A percentile compares a stretch with the other conserved stretches of the same genome.
Conservation (phyloP, 2,797 vertebrate species). For the Enteromius thamalakanensis region DNA sequence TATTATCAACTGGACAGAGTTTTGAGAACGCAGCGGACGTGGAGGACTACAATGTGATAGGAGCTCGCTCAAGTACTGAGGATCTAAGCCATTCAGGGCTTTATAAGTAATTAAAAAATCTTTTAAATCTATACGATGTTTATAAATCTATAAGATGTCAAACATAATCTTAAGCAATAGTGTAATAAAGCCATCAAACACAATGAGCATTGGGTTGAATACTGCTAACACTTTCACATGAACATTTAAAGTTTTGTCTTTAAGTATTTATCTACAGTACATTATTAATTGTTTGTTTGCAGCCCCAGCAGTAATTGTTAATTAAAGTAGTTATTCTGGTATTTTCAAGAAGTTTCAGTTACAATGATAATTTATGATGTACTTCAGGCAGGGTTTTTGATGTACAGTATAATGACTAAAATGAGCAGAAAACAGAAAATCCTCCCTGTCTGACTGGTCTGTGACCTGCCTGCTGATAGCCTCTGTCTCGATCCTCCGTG, state of each 20-base stretch:
- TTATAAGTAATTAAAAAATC: too few relatives aligned
- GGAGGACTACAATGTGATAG: too few relatives aligned
- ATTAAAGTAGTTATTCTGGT: neutral
- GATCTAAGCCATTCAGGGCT: too few relatives aligned
- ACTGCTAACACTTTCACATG: neutral
- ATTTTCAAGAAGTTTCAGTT: neutral
- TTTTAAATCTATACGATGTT: too few relatives aligned
- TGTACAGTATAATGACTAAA: neutral
- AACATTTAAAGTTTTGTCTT: neutral
- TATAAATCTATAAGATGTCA: neutral
- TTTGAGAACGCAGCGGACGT: too few relatives aligned
- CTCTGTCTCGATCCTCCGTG: slow-evolving; percentile 17
- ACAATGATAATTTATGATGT: neutral
- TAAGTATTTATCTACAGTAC: neutral
- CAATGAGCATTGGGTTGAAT: neutral
- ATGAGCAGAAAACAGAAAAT: neutral
- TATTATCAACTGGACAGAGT: too few relatives aligned
- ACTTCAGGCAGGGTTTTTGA: slow-evolving; percentile 9
- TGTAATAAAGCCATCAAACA: neutral
- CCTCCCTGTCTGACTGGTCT: slow-evolving; percentile 5
- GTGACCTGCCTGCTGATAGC: slow-evolving; percentile 7
- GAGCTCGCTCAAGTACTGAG: too few relatives aligned
- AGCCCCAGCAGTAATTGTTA: neutral
- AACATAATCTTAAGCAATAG: neutral
- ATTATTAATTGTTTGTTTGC: neutral